phyloP scores from a whole-genome alignment of 92 coral and sea anemone genomes.

The Nematostella vectensis region DNA sequence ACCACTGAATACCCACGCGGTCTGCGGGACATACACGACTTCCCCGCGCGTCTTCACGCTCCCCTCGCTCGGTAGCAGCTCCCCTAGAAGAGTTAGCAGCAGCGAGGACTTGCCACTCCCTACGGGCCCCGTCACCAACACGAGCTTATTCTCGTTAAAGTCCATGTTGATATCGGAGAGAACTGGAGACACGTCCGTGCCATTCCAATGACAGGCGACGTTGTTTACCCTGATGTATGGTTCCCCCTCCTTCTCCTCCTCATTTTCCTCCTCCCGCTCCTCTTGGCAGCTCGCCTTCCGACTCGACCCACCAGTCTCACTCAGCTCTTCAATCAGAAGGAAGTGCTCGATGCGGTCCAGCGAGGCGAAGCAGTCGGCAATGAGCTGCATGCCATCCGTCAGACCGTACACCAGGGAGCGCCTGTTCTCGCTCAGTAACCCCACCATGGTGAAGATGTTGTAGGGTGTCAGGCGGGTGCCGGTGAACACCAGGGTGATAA shows the following conservation, averaged over 20 bases:
- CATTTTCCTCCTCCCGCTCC: constrained; percentile 3
- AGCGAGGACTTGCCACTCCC: constrained; percentile 82
- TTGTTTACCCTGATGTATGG: constrained; percentile 34
- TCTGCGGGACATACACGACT: constrained; percentile 74
- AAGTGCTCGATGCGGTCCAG: constrained; percentile 74
- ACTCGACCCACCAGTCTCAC: constrained; percentile 14
- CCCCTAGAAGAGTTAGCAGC: constrained; percentile 61
- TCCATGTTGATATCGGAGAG: constrained; percentile 55
- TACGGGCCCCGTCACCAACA: constrained; percentile 73
- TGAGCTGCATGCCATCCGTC: constrained; percentile 87
- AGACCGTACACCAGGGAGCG: constrained; percentile 81
- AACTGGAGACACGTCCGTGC: constrained; percentile 60
- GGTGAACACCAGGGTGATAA: constrained; percentile 74
- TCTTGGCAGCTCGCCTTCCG: constrained; percentile 7
- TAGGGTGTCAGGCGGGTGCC: constrained; percentile 82
- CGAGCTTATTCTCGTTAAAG: constrained; percentile 34
- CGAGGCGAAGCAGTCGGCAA: constrained; percentile 87
- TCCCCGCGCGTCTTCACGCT: constrained; percentile 37
- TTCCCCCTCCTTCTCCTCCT: constrained; percentile 7
- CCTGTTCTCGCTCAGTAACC: constrained; percentile 76
- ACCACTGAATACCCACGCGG: constrained; percentile 83
- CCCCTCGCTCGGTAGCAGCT: constrained; percentile 61
- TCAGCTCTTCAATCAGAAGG: constrained; percentile 69
- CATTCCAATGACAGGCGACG: constrained; percentile 83
- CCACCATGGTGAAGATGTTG: constrained; percentile 87